Percentiles rank a stretch among this genome's conserved stretches.
phyloP scores from a whole-genome alignment of 2,888 invertebrate species.

The Calephelis perditalis region DNA sequence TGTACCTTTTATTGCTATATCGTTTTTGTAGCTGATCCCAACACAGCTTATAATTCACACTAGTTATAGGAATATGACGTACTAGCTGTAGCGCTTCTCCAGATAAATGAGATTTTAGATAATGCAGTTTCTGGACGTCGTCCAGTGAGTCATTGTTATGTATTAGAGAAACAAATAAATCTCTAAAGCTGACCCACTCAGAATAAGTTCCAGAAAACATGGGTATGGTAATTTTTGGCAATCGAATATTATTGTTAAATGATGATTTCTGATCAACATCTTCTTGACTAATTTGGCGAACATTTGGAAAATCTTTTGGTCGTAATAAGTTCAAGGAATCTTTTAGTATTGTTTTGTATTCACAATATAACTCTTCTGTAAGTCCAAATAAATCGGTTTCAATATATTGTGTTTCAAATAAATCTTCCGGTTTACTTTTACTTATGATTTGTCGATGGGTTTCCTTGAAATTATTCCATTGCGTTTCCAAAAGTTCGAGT shows the following conservation, averaged over 20 bases:
- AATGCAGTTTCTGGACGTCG: constrained; percentile 24
- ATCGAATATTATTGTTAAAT: constrained; percentile 4
- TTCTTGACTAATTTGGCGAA: constrained; percentile 9
- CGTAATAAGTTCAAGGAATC: constrained; percentile 10
- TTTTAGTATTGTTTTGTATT: constrained; percentile 19
- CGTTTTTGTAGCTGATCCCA: constrained; percentile 23
- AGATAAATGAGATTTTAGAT: constrained; percentile 18
- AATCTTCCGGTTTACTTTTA: background rate
- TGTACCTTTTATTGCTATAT: constrained; percentile 31
- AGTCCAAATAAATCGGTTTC: constrained; percentile 16
- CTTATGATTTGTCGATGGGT: constrained; percentile 16
- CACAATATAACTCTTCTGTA: constrained; percentile 18
- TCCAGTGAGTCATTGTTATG: constrained; percentile 21
- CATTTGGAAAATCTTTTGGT: background rate
- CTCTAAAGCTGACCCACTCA: constrained; percentile 24
- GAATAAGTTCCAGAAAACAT: constrained; percentile 22
- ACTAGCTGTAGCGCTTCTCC: constrained; percentile 22
- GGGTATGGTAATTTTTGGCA: constrained; percentile 24
- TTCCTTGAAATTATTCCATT: constrained; percentile 20
- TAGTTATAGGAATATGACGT: constrained; percentile 17
- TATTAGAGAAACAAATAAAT: constrained; percentile 24
- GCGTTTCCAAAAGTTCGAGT: constrained; percentile 19
- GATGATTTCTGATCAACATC: background rate
- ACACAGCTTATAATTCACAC: constrained; percentile 27
- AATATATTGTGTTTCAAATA: constrained; percentile 16